These are phyloP conservation scores for Cladorhizidae sp. DNA, from an alignment of 37 sponge, comb jelly and placozoan species.

Conservation along the genomic window DNA sequence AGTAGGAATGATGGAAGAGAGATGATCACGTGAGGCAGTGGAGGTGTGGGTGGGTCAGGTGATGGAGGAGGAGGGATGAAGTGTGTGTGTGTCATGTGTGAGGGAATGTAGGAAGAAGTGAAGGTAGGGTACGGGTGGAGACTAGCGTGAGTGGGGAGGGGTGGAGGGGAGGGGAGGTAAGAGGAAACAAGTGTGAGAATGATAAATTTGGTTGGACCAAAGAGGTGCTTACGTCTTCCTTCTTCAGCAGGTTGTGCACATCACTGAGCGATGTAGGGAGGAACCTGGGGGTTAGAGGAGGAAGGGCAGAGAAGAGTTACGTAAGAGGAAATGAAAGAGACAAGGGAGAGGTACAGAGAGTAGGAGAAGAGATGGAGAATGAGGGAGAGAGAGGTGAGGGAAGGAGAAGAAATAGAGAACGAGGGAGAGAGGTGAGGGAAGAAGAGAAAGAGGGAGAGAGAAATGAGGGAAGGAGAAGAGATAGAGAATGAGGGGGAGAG, in stretches of 20 bases:
- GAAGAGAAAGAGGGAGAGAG: neutral
- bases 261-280: slow-evolving; percentile 61
- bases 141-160: too few relatives aligned
- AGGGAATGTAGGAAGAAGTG: too few relatives aligned
- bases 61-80: too few relatives aligned
- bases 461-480: neutral
- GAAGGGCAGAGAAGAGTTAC: neutral
- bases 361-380: neutral
- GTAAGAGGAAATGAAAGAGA: too few relatives aligned
- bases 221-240: slow-evolving; percentile 18
- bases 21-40: too few relatives aligned
- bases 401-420: neutral
- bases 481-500: neutral
- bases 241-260: slow-evolving; percentile 57
- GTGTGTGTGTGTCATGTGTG: too few relatives aligned
- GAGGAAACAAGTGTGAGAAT: neutral
- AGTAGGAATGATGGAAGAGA: too few relatives aligned
- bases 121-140: too few relatives aligned
- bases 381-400: slow-evolving; percentile 1
- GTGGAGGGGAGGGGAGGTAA: too few relatives aligned
- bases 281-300: slow-evolving; percentile 20
- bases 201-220: neutral
- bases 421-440: neutral
- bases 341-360: neutral
- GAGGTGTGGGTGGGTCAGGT: too few relatives aligned